These are phyloP conservation scores for Lampris incognitus DNA, from an alignment of 2,113 vertebrate genomes.

Conservation along the genomic window DNA sequence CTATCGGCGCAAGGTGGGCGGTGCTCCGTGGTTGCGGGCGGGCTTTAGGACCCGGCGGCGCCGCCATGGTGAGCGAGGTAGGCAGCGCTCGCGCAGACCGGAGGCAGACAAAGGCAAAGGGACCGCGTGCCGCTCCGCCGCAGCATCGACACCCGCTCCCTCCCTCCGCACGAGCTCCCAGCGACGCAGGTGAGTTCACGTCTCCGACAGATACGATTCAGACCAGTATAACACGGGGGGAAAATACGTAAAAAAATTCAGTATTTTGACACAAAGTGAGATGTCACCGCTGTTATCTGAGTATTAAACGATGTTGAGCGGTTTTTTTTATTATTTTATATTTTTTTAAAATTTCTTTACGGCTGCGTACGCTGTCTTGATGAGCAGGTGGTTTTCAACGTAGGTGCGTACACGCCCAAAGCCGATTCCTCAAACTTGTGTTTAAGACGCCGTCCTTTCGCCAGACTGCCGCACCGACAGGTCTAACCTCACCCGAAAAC, in stretches of 20 bases:
- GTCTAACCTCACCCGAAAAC: conserved; percentile 27
- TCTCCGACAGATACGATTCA: too few relatives aligned
- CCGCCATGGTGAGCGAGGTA: conserved; percentile 39
- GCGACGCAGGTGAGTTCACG: conserved; percentile 73
- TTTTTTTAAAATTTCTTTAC: too few relatives aligned
- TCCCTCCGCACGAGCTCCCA: conserved; percentile 63
- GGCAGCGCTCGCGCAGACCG: conserved; percentile 67
- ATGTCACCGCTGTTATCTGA: conserved; percentile 5
- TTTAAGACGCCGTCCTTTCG: conserved; percentile 14
- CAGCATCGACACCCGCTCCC: conserved; percentile 75
- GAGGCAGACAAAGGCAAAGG: conserved; percentile 78
- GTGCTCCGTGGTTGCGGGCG: neutral
- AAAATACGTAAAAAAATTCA: too few relatives aligned
- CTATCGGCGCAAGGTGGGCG: conserved; percentile 53
- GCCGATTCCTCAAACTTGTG: conserved; percentile 21
- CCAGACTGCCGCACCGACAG: conserved; percentile 39
- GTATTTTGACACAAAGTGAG: too few relatives aligned
- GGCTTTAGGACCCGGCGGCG: conserved; percentile 83
- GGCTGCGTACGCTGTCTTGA: neutral
- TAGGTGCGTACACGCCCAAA: conserved; percentile 51
- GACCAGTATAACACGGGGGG: too few relatives aligned
- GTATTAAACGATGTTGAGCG: neutral
- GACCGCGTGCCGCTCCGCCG: conserved; percentile 78
- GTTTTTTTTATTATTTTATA: neutral
- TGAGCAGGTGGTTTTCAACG: conserved; percentile 58